Evolutionary conservation across 2,113 vertebrate genomes (phyloP).

Genomic region (Cephalopterus ornatus): DNA sequence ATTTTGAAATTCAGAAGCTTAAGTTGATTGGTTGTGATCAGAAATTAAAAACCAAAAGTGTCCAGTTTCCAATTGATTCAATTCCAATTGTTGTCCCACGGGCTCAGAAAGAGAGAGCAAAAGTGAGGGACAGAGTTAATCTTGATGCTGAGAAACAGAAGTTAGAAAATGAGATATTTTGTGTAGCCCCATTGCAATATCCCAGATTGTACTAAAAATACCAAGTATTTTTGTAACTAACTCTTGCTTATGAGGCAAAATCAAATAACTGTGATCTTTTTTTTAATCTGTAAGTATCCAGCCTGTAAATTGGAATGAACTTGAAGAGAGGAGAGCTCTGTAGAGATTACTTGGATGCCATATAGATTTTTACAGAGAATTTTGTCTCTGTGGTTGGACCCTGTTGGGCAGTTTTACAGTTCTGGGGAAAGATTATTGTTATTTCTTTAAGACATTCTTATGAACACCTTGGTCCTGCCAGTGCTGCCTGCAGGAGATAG

Average conservation of each 20-base stretch:
- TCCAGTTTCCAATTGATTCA: neutral
- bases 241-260: slow-evolving; percentile 44
- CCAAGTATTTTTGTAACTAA: slow-evolving; percentile 16
- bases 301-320: neutral
- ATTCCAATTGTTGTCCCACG: neutral
- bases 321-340: neutral
- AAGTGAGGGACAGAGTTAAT: neutral
- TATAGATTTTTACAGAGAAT: neutral
- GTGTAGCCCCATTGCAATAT: neutral
- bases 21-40: neutral
- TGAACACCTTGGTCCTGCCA: neutral
- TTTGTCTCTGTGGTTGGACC: neutral
- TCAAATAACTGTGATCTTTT: neutral
- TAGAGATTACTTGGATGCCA: neutral
- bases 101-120: neutral
- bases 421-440: neutral
- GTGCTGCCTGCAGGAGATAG: neutral
- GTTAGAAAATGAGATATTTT: neutral
- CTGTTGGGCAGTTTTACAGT: neutral
- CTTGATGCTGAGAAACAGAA: neutral
- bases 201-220: slow-evolving; percentile 27
- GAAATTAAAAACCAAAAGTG: neutral
- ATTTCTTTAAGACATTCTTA: neutral
- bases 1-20: slow-evolving; percentile 23
- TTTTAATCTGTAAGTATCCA: neutral